Conservation (phyloP, 1,140 invertebrate species). For the Elymnias hypermnestra region DNA sequence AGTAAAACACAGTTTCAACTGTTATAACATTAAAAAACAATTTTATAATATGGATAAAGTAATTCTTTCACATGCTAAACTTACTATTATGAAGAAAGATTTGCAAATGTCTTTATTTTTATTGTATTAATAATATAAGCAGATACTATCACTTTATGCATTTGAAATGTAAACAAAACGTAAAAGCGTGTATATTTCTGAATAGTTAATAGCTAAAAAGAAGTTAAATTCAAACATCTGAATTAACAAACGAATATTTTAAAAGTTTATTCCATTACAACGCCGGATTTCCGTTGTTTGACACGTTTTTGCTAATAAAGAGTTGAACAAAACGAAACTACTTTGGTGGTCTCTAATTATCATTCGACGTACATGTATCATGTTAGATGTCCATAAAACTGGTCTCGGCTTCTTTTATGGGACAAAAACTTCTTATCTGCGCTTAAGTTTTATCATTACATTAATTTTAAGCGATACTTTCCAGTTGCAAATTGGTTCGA, state of each 20-base stretch:
- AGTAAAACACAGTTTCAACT: too few species aligned
- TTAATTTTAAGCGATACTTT: not conserved
- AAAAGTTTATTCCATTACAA: conserved; percentile 1
- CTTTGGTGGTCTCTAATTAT: conserved; percentile 30
- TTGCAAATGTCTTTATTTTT: too few species aligned
- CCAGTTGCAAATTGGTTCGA: not conserved
- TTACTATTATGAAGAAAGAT: too few species aligned
- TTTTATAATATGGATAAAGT: too few species aligned
- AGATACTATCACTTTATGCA: too few species aligned
- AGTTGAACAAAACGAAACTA: conserved; percentile 20
- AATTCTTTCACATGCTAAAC: too few species aligned
- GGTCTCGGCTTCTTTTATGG: conserved; percentile 6
- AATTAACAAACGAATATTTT: not conserved
- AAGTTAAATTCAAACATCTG: not conserved
- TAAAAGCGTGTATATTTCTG: too few species aligned
- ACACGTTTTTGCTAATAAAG: conserved; percentile 19
- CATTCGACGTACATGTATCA: conserved; percentile 23
- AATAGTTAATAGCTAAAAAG: too few species aligned
- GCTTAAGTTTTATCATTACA: conserved; percentile 5
- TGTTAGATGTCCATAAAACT: conserved; percentile 22
- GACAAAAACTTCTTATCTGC: not conserved
- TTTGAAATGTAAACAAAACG: too few species aligned
- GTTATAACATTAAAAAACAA: too few species aligned
- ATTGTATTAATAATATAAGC: too few species aligned
- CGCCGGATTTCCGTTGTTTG: conserved; percentile 15